Percentiles rank a stretch among this genome's conserved stretches.
Evolutionary conservation across 1,140 invertebrate genomes (phyloP).

Genomic region (Diprion similis): DNA sequence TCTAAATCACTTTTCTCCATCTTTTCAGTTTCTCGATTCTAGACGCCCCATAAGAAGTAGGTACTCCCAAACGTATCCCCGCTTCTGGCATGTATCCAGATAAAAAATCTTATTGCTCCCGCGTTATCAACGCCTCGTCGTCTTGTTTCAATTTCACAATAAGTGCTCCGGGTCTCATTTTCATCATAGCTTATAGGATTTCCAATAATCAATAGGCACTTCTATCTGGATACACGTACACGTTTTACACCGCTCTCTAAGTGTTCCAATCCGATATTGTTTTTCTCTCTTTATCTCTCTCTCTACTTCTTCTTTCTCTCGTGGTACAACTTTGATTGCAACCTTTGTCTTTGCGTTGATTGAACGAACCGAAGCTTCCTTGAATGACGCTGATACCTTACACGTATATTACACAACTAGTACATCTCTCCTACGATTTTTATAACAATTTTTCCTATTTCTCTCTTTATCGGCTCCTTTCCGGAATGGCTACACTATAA

Average conservation of each 20-base stretch:
- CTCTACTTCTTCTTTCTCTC: background rate
- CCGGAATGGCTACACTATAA: background rate
- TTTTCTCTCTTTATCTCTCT: too few species aligned
- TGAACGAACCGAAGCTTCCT: background rate
- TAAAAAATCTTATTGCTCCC: constrained; percentile 34
- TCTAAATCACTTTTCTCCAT: constrained; percentile 34
- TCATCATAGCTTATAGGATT: background rate
- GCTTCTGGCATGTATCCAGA: constrained; percentile 28
- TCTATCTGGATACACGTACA: background rate
- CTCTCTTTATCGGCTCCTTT: background rate
- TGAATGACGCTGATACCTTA: background rate
- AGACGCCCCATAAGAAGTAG: constrained; percentile 50
- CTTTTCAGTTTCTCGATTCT: constrained; percentile 56
- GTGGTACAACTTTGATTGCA: background rate
- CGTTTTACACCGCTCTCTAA: background rate
- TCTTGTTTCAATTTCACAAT: constrained; percentile 27
- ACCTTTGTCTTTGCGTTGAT: background rate
- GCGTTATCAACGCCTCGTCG: constrained; percentile 15
- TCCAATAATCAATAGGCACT: constrained; percentile 4
- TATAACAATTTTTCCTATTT: too few species aligned
- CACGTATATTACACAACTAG: too few species aligned
- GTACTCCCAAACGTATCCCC: constrained; percentile 40
- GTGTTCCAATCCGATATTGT: background rate
- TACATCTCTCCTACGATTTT: too few species aligned
- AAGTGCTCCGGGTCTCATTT: background rate